Conservation (phyloP, 2,797 vertebrate species). For the Pteronotus mesoamericanus region DNA sequence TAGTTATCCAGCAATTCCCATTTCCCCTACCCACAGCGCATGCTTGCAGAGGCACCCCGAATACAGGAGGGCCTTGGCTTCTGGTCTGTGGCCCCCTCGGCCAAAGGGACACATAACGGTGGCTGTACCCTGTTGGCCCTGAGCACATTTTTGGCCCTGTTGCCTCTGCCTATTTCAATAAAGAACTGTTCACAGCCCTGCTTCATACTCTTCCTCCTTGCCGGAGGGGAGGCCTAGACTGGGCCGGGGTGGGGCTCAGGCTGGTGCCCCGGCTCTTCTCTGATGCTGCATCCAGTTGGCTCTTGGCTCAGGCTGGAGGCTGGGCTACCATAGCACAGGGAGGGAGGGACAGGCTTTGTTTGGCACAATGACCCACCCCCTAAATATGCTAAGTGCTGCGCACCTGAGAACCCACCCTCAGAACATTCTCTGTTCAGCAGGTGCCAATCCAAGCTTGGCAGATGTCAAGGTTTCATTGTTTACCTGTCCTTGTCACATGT, state of each 20-base stretch:
- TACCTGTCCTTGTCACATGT: not conserved
- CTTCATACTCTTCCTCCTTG: not conserved
- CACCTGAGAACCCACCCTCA: not conserved
- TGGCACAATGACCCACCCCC: not conserved
- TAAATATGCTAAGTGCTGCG: not conserved
- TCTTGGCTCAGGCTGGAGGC: not conserved
- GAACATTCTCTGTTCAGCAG: not conserved
- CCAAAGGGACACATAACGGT: constrained; percentile 8
- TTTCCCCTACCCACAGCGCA: not conserved
- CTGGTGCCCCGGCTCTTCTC: not conserved
- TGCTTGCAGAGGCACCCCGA: not conserved
- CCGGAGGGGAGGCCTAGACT: not conserved
- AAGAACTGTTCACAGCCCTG: constrained; percentile 57
- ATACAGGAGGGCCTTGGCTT: constrained; percentile 16
- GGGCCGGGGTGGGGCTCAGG: not conserved
- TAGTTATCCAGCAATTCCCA: constrained; percentile 45
- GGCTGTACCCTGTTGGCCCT: not conserved
- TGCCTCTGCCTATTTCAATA: constrained; percentile 65
- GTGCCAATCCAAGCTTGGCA: not conserved
- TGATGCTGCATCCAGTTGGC: not conserved
- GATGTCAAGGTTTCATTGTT: not conserved
- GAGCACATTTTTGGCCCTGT: not conserved
- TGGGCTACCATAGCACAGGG: not conserved
- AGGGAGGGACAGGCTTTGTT: not conserved
- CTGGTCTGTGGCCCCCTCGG: not conserved